Evolutionary conservation across 2,888 invertebrate genomes (phyloP).

Genomic region (Temnothorax rugatulus): DNA sequence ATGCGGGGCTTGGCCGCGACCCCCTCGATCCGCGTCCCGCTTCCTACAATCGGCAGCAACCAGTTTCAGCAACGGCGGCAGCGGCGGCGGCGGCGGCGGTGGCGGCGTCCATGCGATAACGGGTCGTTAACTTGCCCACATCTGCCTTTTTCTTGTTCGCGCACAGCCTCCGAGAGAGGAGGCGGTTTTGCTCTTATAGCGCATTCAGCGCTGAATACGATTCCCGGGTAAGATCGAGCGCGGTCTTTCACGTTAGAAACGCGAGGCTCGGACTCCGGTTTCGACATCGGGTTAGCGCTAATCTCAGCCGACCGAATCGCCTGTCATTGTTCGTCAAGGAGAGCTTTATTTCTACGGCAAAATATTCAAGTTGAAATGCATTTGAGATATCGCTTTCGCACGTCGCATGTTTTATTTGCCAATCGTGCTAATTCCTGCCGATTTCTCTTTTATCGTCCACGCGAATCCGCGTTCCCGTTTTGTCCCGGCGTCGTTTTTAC

Average conservation of each 20-base stretch:
- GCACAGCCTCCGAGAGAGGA: slow-evolving; percentile 58
- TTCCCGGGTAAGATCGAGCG: slow-evolving; percentile 7
- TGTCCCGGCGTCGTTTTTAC: not conserved
- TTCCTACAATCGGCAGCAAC: slow-evolving; percentile 71
- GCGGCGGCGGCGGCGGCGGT: slow-evolving; percentile 12
- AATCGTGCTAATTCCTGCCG: not conserved
- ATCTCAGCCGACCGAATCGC: not conserved
- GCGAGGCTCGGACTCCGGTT: not conserved
- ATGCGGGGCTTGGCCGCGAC: not conserved
- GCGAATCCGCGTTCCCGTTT: slow-evolving; percentile 19
- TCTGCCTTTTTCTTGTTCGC: slow-evolving; percentile 81
- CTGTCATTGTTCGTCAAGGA: not conserved
- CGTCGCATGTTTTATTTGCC: not conserved
- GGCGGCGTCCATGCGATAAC: slow-evolving; percentile 78
- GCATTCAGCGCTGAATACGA: slow-evolving; percentile 1
- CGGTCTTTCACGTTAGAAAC: not conserved
- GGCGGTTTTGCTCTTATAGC: slow-evolving; percentile 21
- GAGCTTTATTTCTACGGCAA: not conserved
- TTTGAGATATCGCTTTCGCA: not conserved
- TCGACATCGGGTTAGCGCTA: not conserved
- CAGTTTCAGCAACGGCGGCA: slow-evolving; percentile 74
- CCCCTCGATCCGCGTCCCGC: slow-evolving; percentile 36
- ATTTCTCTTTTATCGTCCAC: slow-evolving; percentile 31
- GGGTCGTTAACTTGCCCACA: slow-evolving; percentile 83
- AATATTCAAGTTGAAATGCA: not conserved